Percentiles rank a stretch among this genome's conserved stretches.
Evolutionary conservation across 64 coral and sea anemone species (phyloP).

Genomic region (Montipora cactus): DNA sequence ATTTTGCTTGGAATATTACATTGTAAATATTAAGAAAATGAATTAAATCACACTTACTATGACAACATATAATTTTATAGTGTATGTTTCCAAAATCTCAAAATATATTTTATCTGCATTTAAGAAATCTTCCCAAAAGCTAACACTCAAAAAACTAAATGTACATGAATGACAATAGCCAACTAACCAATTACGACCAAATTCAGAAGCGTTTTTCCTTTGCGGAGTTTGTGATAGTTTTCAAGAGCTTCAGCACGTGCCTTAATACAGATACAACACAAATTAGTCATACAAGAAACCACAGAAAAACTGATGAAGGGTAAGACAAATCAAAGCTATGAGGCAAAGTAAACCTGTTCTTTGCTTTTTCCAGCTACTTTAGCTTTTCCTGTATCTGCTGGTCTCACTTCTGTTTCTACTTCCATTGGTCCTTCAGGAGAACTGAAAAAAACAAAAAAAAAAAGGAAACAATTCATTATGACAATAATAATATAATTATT

Average conservation of each 20-base stretch:
- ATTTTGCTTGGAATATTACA: no score
- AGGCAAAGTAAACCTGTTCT: not conserved
- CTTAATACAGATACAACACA: not conserved
- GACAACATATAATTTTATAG: no score
- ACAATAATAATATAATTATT: not conserved
- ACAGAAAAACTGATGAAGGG: not conserved
- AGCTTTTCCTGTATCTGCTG: slow-evolving; percentile 35
- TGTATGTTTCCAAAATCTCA: no score
- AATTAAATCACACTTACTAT: no score
- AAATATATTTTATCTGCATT: no score
- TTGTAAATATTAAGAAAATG: no score
- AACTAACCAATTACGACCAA: slow-evolving; percentile 96
- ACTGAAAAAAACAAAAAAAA: slow-evolving; percentile 20
- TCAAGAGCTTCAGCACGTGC: slow-evolving; percentile 67
- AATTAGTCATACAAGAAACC: not conserved
- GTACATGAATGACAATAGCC: not conserved
- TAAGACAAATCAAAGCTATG: not conserved
- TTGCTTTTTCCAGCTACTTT: slow-evolving; percentile 15
- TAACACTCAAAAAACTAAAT: no score
- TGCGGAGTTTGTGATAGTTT: slow-evolving; percentile 69
- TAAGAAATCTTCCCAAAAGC: no score
- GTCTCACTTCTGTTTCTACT: slow-evolving; percentile 50
- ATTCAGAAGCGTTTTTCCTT: slow-evolving; percentile 93
- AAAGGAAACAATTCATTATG: not conserved
- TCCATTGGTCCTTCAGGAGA: slow-evolving; percentile 58